Evolutionary conservation across 1,140 invertebrate species (phyloP).

Genomic region (Trichonephila clavata): DNA sequence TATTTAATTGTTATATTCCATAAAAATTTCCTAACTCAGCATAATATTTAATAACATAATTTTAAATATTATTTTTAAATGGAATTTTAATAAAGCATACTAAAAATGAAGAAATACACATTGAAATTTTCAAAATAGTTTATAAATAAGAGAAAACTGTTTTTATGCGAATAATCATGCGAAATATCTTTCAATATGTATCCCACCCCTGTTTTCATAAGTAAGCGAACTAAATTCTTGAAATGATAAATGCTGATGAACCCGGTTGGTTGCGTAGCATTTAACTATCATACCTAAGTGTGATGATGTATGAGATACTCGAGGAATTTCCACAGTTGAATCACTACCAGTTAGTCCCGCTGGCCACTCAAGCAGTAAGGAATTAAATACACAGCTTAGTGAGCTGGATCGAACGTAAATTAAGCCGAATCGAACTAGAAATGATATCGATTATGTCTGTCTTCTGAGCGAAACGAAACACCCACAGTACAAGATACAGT

Average conservation of each 20-base stretch:
- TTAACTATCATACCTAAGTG: conserved; percentile 61
- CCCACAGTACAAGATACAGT: neutral
- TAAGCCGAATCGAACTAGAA: conserved; percentile 14
- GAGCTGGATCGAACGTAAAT: conserved; percentile 54
- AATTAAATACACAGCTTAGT: conserved; percentile 59
- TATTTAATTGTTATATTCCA: too few species aligned
- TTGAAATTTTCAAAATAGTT: too few species aligned
- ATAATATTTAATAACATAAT: too few species aligned
- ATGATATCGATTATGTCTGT: conserved; percentile 19
- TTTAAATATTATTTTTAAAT: too few species aligned
- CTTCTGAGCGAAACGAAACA: neutral
- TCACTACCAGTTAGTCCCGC: conserved; percentile 40
- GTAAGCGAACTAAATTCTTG: conserved; percentile 31
- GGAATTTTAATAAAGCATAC: too few species aligned
- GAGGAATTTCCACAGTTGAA: conserved; percentile 44
- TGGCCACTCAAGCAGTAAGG: conserved; percentile 29
- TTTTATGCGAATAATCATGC: neutral
- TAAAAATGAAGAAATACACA: too few species aligned
- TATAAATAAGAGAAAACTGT: too few species aligned
- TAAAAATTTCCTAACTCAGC: too few species aligned
- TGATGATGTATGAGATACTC: conserved; percentile 40
- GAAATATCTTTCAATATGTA: neutral
- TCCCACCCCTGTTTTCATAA: neutral
- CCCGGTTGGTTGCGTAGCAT: conserved; percentile 34
- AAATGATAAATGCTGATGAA: conserved; percentile 68